Percentiles rank a stretch among this genome's conserved stretches.
These are phyloP conservation scores for Leptinotarsa juncta DNA, from an alignment of 2,888 invertebrate species.

Conservation along the genomic window DNA sequence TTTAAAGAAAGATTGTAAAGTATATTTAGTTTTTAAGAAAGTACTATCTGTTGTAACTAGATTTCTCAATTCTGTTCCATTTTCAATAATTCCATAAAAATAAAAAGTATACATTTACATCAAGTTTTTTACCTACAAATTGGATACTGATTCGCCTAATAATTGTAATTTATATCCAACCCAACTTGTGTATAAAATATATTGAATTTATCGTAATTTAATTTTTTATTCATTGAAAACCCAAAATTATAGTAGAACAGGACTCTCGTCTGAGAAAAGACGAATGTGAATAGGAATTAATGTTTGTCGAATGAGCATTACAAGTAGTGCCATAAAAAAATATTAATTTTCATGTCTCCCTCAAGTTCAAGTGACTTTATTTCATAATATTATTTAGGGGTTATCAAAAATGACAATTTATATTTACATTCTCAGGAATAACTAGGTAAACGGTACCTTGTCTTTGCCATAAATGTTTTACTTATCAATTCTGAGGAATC, in stretches of 20 bases:
- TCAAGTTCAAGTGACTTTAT: too few species aligned
- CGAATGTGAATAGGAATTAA: too few species aligned
- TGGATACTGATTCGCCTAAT: slow-evolving; percentile 60
- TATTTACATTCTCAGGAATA: too few species aligned
- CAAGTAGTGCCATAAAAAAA: too few species aligned
- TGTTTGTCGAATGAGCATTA: too few species aligned
- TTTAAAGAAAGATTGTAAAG: slow-evolving; percentile 50
- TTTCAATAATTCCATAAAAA: slow-evolving; percentile 22
- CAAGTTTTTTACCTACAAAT: slow-evolving; percentile 57
- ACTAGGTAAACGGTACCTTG: too few species aligned
- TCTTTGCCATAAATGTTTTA: too few species aligned
- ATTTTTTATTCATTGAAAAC: slow-evolving; percentile 7
- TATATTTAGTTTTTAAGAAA: slow-evolving; percentile 48
- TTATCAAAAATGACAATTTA: too few species aligned
- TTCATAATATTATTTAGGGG: too few species aligned
- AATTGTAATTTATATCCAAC: slow-evolving; percentile 64
- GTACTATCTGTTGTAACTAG: slow-evolving; percentile 50
- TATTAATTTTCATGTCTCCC: too few species aligned
- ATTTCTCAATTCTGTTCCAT: slow-evolving; percentile 42
- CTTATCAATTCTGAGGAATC: too few species aligned
- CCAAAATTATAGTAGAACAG: not conserved
- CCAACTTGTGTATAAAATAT: slow-evolving; percentile 65
- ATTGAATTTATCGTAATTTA: slow-evolving; percentile 61
- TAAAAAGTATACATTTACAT: slow-evolving; percentile 50
- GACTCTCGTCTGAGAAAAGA: too few species aligned